Conservation (phyloP, 2,797 vertebrate species). For the Scolopax rusticola region DNA sequence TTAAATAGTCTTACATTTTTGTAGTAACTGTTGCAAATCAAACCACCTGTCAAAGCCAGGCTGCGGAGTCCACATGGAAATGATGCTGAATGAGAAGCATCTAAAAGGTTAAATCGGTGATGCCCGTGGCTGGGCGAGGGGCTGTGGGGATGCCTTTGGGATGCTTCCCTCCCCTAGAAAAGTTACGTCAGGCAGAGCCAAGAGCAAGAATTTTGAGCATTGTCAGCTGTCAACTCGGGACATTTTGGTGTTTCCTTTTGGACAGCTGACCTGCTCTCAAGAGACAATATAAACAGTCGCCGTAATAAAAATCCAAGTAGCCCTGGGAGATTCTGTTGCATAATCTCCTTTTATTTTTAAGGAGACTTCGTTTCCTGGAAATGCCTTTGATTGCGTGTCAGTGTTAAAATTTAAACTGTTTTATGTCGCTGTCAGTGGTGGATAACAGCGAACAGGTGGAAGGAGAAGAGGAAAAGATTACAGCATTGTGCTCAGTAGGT, state of each 20-base stretch:
- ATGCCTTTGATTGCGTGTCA: constrained; percentile 59
- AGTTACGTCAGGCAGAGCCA: constrained; percentile 73
- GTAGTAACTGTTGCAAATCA: background rate
- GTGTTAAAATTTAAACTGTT: constrained; percentile 52
- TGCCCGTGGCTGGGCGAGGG: background rate
- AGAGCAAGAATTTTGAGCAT: constrained; percentile 75
- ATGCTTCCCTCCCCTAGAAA: constrained; percentile 43
- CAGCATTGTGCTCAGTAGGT: constrained; percentile 35
- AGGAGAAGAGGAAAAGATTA: constrained; percentile 56
- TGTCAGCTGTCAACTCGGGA: constrained; percentile 79
- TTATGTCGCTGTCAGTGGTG: constrained; percentile 53
- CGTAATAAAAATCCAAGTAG: constrained; percentile 72
- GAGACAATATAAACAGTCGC: constrained; percentile 70
- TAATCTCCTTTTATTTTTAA: constrained; percentile 66
- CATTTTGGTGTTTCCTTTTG: constrained; percentile 80
- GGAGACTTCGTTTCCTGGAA: constrained; percentile 57
- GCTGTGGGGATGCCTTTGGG: constrained; percentile 18
- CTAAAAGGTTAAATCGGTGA: background rate
- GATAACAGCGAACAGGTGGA: constrained; percentile 70
- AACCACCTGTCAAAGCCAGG: background rate
- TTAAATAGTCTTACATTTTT: background rate
- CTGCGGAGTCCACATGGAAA: background rate
- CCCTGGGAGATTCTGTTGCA: constrained; percentile 51
- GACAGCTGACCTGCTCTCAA: constrained; percentile 78
- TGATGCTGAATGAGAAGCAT: background rate